Conservation (phyloP, 1,140 invertebrate genomes). For the Drosophila sulfurigaster region DNA sequence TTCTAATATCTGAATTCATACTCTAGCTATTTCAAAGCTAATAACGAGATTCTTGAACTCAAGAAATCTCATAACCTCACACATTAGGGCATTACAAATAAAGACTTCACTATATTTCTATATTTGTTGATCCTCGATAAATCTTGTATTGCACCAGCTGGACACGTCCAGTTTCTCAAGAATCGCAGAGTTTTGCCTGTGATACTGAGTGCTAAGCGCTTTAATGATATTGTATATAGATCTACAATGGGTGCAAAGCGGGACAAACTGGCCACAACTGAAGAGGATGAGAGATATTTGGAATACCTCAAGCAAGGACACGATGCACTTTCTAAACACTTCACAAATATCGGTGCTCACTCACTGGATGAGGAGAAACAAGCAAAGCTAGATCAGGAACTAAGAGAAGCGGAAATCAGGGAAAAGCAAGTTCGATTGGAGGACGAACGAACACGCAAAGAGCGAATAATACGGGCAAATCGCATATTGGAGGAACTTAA, state of each 20-base stretch:
- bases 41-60: too few relatives aligned
- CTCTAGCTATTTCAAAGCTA: too few relatives aligned
- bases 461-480: conserved; percentile 55
- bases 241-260: conserved; percentile 38
- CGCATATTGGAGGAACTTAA: conserved; percentile 54
- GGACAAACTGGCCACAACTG: conserved; percentile 29
- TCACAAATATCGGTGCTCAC: conserved; percentile 43
- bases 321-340: conserved; percentile 54
- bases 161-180: conserved; percentile 17
- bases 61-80: too few relatives aligned
- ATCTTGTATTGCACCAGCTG: neutral
- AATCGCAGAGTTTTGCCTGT: conserved; percentile 47
- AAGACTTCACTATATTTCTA: neutral
- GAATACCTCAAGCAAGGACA: conserved; percentile 71
- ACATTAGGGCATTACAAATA: neutral
- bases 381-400: conserved; percentile 19
- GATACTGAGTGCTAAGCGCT: conserved; percentile 58
- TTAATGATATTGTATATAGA: conserved; percentile 50
- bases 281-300: conserved; percentile 58
- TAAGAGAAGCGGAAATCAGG: conserved; percentile 18
- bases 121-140: neutral
- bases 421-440: conserved; percentile 14
- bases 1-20: too few relatives aligned
- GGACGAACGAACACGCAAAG: conserved; percentile 49
- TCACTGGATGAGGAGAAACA: conserved; percentile 17